phyloP scores from a whole-genome alignment of 2,113 vertebrate genomes.

The Thryonomys swinderianus region DNA sequence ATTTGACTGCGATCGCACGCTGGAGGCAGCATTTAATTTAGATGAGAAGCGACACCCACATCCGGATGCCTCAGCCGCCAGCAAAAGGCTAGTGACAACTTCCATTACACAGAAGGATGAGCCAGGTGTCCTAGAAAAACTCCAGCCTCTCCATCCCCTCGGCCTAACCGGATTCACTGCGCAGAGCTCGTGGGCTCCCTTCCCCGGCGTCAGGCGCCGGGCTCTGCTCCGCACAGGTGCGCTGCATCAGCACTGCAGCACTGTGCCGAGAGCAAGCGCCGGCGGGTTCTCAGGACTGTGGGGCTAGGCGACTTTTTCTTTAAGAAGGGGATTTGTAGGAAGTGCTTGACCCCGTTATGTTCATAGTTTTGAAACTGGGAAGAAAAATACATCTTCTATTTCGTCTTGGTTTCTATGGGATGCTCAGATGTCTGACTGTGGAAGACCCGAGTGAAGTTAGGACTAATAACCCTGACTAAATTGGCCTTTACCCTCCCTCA shows the following conservation, averaged over 20 bases:
- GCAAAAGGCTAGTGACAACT: slow-evolving; percentile 78
- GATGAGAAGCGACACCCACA: slow-evolving; percentile 77
- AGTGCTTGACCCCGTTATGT: not conserved
- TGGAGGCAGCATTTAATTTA: slow-evolving; percentile 69
- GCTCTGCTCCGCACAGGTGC: slow-evolving; percentile 1
- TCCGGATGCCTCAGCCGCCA: slow-evolving; percentile 68
- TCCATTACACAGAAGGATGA: slow-evolving; percentile 77
- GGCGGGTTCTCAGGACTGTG: not conserved
- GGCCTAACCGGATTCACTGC: slow-evolving; percentile 72
- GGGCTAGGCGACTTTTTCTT: too few relatives aligned
- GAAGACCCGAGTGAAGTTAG: not conserved
- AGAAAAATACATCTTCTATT: not conserved
- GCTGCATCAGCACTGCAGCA: not conserved
- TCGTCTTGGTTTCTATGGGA: not conserved
- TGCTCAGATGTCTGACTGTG: not conserved
- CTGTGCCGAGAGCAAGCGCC: not conserved
- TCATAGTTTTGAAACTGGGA: not conserved
- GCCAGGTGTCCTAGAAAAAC: slow-evolving; percentile 78
- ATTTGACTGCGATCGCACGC: slow-evolving; percentile 36
- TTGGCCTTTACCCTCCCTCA: not conserved
- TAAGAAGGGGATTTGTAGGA: not conserved
- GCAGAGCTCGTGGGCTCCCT: slow-evolving; percentile 29
- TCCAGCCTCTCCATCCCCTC: slow-evolving; percentile 51
- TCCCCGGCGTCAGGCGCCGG: slow-evolving; percentile 14
- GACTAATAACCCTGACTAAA: not conserved